Evolutionary conservation across 2,113 vertebrate species (phyloP), one percentile per base, ranked within the genome.

Genomic region (Cyphomyrus discorhynchus): DNA sequence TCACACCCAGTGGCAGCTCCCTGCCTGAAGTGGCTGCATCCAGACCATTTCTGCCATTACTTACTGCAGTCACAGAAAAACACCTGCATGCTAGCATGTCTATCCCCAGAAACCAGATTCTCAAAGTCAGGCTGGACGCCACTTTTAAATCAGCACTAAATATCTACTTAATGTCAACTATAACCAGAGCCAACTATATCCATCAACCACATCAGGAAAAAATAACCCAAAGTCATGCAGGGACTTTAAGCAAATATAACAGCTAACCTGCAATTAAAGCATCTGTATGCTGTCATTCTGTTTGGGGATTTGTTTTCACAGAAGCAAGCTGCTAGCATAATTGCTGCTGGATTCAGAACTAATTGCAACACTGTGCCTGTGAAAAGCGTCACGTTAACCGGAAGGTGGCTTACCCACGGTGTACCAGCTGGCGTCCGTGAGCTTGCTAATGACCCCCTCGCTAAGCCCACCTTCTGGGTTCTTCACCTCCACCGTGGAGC

Each of bases 381-480:
- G 19, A n/a, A 50, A 88, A 21, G 5, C 10, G 46, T 5, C 4
- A 19, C 2, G 49, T 56, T 53, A 42, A 31, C 66, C 1, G 45
- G 24, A 11, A 19, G 39, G 56, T 42, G 92, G 95, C 98, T 97
- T 94, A 99, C 98, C 98, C 90, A 99, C 98, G 46, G 98, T 99
- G 94, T 99, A 99, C 96, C 98, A 99, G 94, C 98, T 99, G 93
- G 98, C 98, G 92, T 99, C 98, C 5, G 98, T 99, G 94, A 99
- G 93, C 93, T 99, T 99, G 94, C 96, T 97, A 95, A 99, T 99
- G 93, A 97, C 93, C 11, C 96, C 98, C 93, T 99, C 98, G 70
- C 97, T 97, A 92, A 96, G 96, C 13, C 96, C 94, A 86, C 98
- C 98, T 93, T 99, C 98, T 0, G 96, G 95, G 88, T 96, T 97